These are phyloP conservation scores for Sylvicola fuscatus DNA, from an alignment of 2,888 invertebrate species.

Conservation along the genomic window DNA sequence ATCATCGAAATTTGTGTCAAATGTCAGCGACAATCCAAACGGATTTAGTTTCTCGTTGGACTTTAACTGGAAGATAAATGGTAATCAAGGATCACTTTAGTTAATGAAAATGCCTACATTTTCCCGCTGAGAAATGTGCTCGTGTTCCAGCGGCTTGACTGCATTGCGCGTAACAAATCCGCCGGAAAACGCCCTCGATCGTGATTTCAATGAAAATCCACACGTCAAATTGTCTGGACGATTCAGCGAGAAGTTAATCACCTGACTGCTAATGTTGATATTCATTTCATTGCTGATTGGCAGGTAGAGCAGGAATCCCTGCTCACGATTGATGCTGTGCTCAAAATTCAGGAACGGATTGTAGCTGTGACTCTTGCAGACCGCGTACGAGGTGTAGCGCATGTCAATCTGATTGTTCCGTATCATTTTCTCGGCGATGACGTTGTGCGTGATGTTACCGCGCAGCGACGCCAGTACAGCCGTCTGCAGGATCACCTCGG, in stretches of 20 bases:
- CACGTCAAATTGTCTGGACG: conserved; percentile 22
- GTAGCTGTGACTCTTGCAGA: conserved; percentile 27
- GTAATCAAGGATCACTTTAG: no score
- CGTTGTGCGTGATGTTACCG: conserved; percentile 43
- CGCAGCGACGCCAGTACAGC: conserved; percentile 39
- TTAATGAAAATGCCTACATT: no score
- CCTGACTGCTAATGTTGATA: conserved; percentile 16
- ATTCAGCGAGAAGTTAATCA: conserved; percentile 19
- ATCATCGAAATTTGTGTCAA: no score
- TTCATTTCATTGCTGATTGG: conserved; percentile 32
- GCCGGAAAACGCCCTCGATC: conserved; percentile 21
- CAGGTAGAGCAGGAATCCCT: conserved; percentile 42
- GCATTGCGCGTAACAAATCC: conserved; percentile 17
- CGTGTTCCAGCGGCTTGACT: no score
- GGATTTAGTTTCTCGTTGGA: no score
- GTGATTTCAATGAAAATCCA: conserved; percentile 23
- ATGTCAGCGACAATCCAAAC: no score
- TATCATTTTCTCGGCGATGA: conserved; percentile 30
- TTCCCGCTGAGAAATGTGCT: no score
- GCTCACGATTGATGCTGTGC: conserved; percentile 43
- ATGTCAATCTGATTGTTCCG: conserved; percentile 42
- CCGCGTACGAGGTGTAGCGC: conserved; percentile 33
- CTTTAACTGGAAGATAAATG: no score
- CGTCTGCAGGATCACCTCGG: conserved; percentile 26
- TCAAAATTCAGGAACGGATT: conserved; percentile 43